Percentiles rank a stretch among this genome's conserved stretches.
These are phyloP conservation scores for Tetranychus truncatus DNA, from an alignment of 2,888 invertebrate species.

Conservation along the genomic window DNA sequence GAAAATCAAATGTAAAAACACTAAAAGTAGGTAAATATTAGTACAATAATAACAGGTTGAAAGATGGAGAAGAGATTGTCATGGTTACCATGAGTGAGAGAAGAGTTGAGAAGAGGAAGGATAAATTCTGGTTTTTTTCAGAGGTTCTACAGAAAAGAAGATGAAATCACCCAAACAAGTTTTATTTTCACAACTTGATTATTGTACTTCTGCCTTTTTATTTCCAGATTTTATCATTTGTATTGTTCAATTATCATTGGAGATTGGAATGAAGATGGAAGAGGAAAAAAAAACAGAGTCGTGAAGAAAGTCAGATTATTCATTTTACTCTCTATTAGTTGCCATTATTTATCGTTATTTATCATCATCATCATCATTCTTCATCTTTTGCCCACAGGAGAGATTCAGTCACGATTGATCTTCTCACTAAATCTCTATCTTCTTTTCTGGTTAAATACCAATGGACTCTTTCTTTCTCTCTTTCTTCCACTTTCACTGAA, in stretches of 20 bases:
- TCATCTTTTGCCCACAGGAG: not conserved
- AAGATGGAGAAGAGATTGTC: not conserved
- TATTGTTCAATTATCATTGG: not conserved
- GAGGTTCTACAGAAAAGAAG: no score
- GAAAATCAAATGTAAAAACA: no score
- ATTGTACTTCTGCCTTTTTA: not conserved
- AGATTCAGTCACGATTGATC: not conserved
- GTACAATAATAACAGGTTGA: not conserved
- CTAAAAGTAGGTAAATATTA: no score
- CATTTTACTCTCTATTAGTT: not conserved
- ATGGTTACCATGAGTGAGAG: not conserved
- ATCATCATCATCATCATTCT: not conserved
- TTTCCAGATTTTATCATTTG: not conserved
- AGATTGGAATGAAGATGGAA: not conserved
- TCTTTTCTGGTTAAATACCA: not conserved
- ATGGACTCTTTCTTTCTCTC: not conserved
- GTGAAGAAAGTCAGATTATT: not conserved
- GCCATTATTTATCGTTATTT: not conserved
- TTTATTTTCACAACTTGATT: not conserved
- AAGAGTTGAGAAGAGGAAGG: not conserved
- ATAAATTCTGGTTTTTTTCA: not conserved
- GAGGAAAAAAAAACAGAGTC: conserved; percentile 9
- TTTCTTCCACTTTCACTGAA: not conserved
- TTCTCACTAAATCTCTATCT: not conserved
- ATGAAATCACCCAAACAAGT: not conserved